Conservation (phyloP, 2,113 vertebrate genomes). For the Melanerpes aurifrons region DNA sequence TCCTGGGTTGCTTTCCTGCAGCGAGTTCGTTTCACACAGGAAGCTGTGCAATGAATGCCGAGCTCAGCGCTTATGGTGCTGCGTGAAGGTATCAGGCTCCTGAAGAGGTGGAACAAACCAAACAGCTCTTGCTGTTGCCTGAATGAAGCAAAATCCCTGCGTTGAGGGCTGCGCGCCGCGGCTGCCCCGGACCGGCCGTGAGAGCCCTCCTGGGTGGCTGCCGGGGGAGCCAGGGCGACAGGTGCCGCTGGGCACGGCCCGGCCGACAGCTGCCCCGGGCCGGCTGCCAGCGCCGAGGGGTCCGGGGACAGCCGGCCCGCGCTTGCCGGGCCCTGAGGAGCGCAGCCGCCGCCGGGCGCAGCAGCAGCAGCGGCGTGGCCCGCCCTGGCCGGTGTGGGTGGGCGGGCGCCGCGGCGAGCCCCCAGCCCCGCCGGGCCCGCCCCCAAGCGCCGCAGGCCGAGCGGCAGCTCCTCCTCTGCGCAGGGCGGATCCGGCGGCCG, state of each 20-base stretch:
- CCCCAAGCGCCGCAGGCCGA: background rate
- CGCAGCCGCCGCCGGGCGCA: background rate
- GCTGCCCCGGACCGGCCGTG: fast-evolving
- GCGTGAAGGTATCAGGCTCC: too few species aligned
- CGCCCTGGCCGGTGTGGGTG: background rate
- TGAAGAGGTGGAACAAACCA: too few species aligned
- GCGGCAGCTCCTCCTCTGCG: background rate
- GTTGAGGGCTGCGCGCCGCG: background rate
- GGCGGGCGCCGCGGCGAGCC: background rate
- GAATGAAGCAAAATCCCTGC: background rate
- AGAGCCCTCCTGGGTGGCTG: too few species aligned
- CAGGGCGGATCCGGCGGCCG: background rate
- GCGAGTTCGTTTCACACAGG: background rate
- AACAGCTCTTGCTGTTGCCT: too few species aligned
- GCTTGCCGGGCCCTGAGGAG: background rate
- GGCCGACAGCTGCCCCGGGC: background rate
- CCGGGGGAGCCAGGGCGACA: background rate
- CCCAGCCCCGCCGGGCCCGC: background rate
- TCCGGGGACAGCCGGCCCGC: background rate
- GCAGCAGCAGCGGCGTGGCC: background rate
- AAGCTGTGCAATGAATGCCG: background rate
- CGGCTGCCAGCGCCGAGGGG: background rate
- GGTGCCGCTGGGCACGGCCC: background rate
- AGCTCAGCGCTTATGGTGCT: too few species aligned
- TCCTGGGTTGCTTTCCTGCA: fast-evolving